These are phyloP conservation scores for Lytechinus pictus DNA, from an alignment of 35 echinoderm and acorn worm species.

Conservation along the genomic window DNA sequence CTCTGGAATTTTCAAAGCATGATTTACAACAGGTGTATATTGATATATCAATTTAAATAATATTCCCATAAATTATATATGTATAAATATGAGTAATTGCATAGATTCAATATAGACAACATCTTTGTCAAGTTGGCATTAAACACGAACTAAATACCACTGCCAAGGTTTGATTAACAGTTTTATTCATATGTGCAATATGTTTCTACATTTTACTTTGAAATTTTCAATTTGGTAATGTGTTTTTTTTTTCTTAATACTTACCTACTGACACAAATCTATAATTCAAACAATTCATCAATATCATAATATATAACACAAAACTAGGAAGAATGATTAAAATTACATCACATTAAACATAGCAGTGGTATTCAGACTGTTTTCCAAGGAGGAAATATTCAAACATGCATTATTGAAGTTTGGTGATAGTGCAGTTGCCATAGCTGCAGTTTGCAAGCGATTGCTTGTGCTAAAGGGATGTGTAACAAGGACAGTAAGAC, in stretches of 20 bases:
- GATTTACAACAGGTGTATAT: no score
- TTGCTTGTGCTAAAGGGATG: neutral
- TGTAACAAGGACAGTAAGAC: neutral
- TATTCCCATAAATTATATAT: no score
- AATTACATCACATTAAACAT: no score
- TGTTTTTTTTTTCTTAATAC: neutral
- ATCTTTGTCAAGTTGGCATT: no score
- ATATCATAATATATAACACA: neutral
- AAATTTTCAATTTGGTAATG: neutral
- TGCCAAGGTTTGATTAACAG: no score
- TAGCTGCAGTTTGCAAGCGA: neutral
- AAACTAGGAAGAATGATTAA: neutral
- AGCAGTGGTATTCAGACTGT: neutral
- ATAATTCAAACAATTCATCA: neutral
- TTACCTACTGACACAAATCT: neutral
- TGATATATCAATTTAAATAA: no score
- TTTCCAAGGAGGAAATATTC: neutral
- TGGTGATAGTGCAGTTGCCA: neutral
- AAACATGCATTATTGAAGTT: neutral
- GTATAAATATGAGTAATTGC: no score
- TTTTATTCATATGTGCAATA: neutral
- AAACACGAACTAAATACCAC: no score
- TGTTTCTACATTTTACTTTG: neutral
- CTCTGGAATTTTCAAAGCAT: no score
- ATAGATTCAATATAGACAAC: no score